phyloP scores from a whole-genome alignment of 2,797 vertebrate species.

The Scolopax rusticola region DNA sequence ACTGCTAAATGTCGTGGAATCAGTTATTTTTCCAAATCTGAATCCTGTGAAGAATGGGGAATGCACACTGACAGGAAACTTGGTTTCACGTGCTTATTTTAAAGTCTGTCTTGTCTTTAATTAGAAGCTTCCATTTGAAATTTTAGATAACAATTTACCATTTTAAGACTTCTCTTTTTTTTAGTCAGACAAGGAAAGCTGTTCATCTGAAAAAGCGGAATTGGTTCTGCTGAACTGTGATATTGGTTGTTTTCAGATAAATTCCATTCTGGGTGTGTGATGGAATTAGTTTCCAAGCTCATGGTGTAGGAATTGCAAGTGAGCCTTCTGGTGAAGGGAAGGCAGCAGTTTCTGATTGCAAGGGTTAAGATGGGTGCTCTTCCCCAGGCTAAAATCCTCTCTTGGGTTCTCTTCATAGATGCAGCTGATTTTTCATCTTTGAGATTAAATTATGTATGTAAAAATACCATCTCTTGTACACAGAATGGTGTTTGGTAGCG shows the following conservation, averaged over 20 bases:
- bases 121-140: background rate
- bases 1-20: background rate
- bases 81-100: background rate
- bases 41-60: background rate
- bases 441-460: background rate
- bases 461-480: background rate
- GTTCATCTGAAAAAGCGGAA: background rate
- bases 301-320: background rate
- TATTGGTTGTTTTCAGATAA: background rate
- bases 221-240: background rate
- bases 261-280: background rate
- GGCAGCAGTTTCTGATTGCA: background rate
- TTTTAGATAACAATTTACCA: background rate
- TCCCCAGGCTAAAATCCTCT: background rate
- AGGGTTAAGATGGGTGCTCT: background rate
- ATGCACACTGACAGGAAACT: background rate
- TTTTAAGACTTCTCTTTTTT: background rate
- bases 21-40: background rate
- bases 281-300: background rate
- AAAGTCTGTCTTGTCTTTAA: background rate
- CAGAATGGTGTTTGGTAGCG: background rate
- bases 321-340: background rate
- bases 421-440: background rate
- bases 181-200: background rate
- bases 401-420: background rate